These are phyloP conservation scores for Pteropus rufus DNA, from an alignment of 2,797 vertebrate genomes.

Conservation along the genomic window DNA sequence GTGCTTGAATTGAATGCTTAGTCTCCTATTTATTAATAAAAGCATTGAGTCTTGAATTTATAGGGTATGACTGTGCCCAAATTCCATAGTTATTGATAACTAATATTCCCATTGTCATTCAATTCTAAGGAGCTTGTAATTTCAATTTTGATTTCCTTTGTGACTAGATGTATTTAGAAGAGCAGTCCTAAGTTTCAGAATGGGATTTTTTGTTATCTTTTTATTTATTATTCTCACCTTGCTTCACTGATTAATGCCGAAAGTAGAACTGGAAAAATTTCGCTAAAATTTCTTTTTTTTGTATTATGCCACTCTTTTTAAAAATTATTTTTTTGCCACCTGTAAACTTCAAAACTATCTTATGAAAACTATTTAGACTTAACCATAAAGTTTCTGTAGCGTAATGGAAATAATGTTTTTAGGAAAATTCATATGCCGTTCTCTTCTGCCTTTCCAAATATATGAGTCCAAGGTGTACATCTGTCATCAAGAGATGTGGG, in stretches of 20 bases:
- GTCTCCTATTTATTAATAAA: conserved; percentile 1
- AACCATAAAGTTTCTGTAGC: background rate
- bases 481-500: background rate
- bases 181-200: background rate
- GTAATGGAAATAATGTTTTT: background rate
- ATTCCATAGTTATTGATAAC: background rate
- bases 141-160: conserved; percentile 11
- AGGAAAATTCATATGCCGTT: background rate
- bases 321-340: background rate
- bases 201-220: background rate
- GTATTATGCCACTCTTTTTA: background rate
- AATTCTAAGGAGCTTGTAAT: background rate
- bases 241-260: background rate
- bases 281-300: background rate
- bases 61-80: background rate
- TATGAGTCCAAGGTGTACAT: conserved; percentile 1
- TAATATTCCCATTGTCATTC: background rate
- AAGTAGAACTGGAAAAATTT: background rate
- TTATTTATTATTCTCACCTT: background rate
- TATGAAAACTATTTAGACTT: background rate
- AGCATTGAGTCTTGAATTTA: background rate
- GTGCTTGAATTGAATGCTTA: background rate
- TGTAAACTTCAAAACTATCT: background rate
- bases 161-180: background rate
- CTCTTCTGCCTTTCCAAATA: background rate